Base-by-base conservation (phyloP, 2,113 vertebrate species). In the Argyrosomus japonicus region DNA sequence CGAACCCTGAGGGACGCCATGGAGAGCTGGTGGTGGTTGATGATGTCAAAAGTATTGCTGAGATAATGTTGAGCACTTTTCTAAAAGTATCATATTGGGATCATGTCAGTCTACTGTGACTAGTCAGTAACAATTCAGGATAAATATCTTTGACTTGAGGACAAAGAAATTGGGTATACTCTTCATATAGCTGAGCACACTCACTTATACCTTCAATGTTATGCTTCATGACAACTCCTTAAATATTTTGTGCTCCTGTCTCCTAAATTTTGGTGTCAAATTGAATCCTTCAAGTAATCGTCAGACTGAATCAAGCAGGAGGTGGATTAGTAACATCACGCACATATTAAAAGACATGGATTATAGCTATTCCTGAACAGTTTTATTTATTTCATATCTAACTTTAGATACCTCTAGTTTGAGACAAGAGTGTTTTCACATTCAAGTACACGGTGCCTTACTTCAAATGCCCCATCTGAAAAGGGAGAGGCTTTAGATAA, bases 361-460 rank as follows among this genome's bases (percentile, higher is more conserved):
- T 83, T 75, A 47, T 64, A 84, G 72, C 84, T 87, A 87, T 89
- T 92, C 84, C 82, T 85, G 81, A 93, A 92, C 75, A 91, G 57
- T 87, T 93, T 92, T 91, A 88, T 93, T 93, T 84, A 84, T 88
- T 85, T 91, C 75, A 90, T 88, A 84, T 80, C 81, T 86, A 91
- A 91, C 83, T 86, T 89, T 81, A 91, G 87, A 87, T 85, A 87
- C 79, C 82, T 92, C 88, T 87, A 92, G 87, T 91, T 92, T 90
- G 88, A 93, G 85, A 91, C 79, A 81, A 81, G 86, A 91, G 88
- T 93, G 87, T 88, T 90, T 92, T 94, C 89, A 94, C 92, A 94
- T 94, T 94, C 85, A 92, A 91, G 90, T 92, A 92, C 90, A 94
- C 81, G 72, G 78, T 79, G 88, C 89, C 90, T 91, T 78, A 81